Evolutionary conservation across 2,888 invertebrate species (phyloP), one percentile per base, ranked within the genome.

Genomic region (Drepana falcataria): DNA sequence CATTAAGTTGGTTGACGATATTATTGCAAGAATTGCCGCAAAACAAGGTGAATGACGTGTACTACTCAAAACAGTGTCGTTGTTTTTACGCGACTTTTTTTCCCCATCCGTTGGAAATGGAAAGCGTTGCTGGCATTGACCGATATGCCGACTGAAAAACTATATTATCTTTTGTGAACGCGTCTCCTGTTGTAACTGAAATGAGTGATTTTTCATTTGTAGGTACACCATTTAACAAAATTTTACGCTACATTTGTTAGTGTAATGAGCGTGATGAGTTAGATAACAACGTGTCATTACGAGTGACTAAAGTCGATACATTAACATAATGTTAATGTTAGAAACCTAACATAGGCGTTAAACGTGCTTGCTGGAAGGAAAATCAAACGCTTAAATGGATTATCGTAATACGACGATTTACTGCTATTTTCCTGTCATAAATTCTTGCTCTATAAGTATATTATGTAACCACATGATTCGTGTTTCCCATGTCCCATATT

Each of bases 41-140:
- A 65, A 72, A 68, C 71, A 65, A 65, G 62, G 61, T 51, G 34
- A 41, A 69, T 71, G 69, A 65, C 64, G 60, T 7, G 40, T 35
- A 60, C 62, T 60, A 67, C 53, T 57, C 57, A 59, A 57, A 61
- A 63, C 63, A 58, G 53, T 55, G 56, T 58, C 61, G 54, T 58
- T 55, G 51, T 59, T 60, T 63, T 65, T 62, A 58, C 63, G 61
- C 44, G 44, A 44, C 44, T 76, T 74, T 66, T 21, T 21, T 68
- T 55, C 59, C 59, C 64, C 53, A 54, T 71, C 63, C 60, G 68
- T 73, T 71, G 53, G 76, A 79, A 86, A 85, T 81, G 77, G 83
- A 85, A 83, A 86, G 78, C 82, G 71, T 57, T 62, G 63, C 70
- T 79, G 87, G 79, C 88, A 85, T 86, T 87, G 88, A 88, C 87